A percentile compares a stretch with the other conserved stretches of the same genome.
These are phyloP conservation scores for Peromyscus leucopus DNA, from an alignment of 2,113 vertebrate genomes.

Conservation along the genomic window DNA sequence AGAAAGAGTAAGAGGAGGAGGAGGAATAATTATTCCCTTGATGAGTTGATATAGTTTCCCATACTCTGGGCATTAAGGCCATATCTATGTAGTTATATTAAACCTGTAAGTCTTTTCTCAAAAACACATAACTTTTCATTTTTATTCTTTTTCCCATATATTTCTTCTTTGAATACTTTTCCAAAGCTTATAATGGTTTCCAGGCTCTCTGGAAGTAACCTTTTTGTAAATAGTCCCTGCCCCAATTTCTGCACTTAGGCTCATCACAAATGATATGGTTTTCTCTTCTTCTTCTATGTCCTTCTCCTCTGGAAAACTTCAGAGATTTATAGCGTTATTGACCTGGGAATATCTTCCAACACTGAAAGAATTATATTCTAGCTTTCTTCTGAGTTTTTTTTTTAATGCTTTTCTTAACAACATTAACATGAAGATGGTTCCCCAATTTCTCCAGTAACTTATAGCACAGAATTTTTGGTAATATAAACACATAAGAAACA, in stretches of 20 bases:
- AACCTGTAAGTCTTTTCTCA: background rate
- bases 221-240: background rate
- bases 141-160: background rate
- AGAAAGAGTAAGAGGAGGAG: too few species aligned
- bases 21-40: background rate
- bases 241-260: background rate
- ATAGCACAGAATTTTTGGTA: background rate
- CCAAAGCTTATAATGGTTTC: background rate
- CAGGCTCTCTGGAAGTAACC: background rate
- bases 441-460: background rate
- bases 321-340: background rate
- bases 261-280: background rate
- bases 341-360: background rate
- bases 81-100: background rate
- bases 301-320: background rate
- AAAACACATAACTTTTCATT: background rate
- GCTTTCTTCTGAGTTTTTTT: background rate
- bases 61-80: background rate
- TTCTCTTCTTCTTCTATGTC: background rate
- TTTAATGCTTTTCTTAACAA: background rate
- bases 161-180: background rate
- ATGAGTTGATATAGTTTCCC: too few species aligned
- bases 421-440: background rate
- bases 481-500: background rate
- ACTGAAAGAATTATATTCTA: background rate